phyloP scores from a whole-genome alignment of 2,113 vertebrate species.

The Todiramphus chloris region DNA sequence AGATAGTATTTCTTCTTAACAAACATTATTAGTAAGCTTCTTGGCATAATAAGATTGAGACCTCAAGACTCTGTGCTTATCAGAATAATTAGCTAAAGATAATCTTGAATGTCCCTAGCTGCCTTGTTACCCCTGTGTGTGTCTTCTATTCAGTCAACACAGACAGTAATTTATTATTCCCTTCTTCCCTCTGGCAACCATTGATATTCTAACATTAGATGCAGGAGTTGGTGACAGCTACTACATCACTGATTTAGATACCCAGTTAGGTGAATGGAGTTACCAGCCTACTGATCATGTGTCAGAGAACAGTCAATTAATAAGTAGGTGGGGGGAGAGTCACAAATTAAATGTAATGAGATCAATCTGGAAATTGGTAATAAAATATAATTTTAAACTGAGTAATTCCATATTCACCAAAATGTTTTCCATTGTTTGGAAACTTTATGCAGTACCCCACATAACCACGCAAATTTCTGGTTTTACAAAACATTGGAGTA shows the following conservation, averaged over 20 bases:
- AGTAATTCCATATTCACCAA: neutral
- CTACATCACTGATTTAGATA: neutral
- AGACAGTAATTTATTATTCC: neutral
- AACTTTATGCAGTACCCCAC: neutral
- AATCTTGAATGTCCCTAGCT: neutral
- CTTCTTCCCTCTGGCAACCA: neutral
- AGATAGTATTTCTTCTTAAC: neutral
- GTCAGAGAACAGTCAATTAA: neutral
- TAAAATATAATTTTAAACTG: neutral
- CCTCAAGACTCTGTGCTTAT: neutral
- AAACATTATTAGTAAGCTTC: neutral
- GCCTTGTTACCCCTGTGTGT: neutral
- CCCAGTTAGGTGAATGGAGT: neutral
- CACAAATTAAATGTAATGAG: neutral
- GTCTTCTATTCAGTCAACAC: neutral
- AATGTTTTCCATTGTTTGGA: neutral
- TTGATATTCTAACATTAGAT: neutral
- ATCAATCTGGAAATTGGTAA: neutral
- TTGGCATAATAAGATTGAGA: neutral
- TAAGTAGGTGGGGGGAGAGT: neutral
- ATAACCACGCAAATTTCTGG: neutral
- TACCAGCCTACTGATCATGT: neutral
- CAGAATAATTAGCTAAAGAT: slow-evolving; percentile 4
- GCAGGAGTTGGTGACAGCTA: neutral
- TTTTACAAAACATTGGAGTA: neutral